phyloP scores from a whole-genome alignment of 30 jellyfish, hydroid and myxozoan species.

The Chrysaora quinquecirrha region DNA sequence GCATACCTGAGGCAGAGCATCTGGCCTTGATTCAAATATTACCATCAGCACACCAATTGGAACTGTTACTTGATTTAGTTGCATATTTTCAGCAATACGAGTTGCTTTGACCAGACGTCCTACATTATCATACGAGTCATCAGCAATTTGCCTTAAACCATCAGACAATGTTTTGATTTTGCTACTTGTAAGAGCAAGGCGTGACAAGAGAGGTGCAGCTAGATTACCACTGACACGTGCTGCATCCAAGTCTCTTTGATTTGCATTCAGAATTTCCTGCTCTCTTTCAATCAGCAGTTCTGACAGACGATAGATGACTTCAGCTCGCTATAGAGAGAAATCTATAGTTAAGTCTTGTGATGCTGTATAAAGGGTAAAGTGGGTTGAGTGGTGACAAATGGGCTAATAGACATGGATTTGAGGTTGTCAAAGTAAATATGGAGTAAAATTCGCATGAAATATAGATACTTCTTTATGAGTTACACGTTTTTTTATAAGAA shows the following conservation, averaged over 20 bases:
- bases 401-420: no score
- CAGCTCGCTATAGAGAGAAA: constrained; percentile 74
- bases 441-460: no score
- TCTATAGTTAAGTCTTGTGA: constrained; percentile 83
- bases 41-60: constrained; percentile 98
- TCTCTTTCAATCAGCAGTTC: constrained; percentile 84
- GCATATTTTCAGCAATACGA: constrained; percentile 84
- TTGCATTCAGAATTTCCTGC: constrained; percentile 81
- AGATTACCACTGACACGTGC: constrained; percentile 82
- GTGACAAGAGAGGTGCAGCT: constrained; percentile 80
- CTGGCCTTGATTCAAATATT: constrained; percentile 96
- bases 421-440: no score
- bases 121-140: constrained; percentile 72
- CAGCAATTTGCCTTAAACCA: constrained; percentile 90
- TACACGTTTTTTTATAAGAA: no score
- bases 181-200: constrained; percentile 80
- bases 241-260: constrained; percentile 90
- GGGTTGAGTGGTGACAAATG: no score
- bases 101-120: constrained; percentile 87
- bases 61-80: constrained; percentile 88
- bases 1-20: constrained; percentile 94
- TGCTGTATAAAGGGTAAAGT: no score
- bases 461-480: no score
- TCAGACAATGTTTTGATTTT: constrained; percentile 77
- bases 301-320: constrained; percentile 72